Base-by-base conservation (phyloP, 2,797 vertebrate genomes). In the Oreortyx pictus region DNA sequence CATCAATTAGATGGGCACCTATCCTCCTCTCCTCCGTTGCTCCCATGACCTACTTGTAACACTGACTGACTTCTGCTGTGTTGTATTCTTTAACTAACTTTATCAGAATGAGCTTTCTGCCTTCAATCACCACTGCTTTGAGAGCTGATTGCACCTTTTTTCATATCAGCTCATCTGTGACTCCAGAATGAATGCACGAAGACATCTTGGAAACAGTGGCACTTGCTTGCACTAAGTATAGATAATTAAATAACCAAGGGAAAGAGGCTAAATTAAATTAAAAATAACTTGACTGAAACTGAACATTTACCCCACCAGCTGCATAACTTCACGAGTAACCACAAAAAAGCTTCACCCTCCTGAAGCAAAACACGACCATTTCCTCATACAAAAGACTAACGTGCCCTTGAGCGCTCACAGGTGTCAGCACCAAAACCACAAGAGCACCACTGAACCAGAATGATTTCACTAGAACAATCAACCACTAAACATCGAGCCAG, bases 111-210 rank as follows among this genome's bases (percentile, higher is more conserved):
- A 19, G 50, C 61, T 39, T 91, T 89, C 70, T 76, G 27, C 23
- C 74, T 80, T 52, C 14, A 80, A 68, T 74, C 61, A 68, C 16
- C 35, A 81, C 25, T 57, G 66, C 52, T 66, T 77, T 61, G 24
- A n/a, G 37, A 94, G 80, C 11, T 52, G 19, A 70, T 66, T 86
- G 56, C 16, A 61, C 83, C 86, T 86, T 56, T 29, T 71, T 91
- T 71, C 54, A 17, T 11, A 86, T 49, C 39, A 90, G 16, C 37
- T 88, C 44, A 72, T 56, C 44, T 49, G 14, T 60, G 59, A 80
- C 31, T 73, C 72, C 47, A 24, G 23, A 91, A 86, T 33, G 1
- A 83, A 41, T 41, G 39, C 39, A 41, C 39, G 13, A 41, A 74
- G 49, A 56, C 49, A 81, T 24, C 61, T 71, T 71, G 24, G 56